Evolutionary conservation across 1,140 invertebrate species (phyloP), one percentile per base, ranked within the genome.

Genomic region (Micrasema longulum): DNA sequence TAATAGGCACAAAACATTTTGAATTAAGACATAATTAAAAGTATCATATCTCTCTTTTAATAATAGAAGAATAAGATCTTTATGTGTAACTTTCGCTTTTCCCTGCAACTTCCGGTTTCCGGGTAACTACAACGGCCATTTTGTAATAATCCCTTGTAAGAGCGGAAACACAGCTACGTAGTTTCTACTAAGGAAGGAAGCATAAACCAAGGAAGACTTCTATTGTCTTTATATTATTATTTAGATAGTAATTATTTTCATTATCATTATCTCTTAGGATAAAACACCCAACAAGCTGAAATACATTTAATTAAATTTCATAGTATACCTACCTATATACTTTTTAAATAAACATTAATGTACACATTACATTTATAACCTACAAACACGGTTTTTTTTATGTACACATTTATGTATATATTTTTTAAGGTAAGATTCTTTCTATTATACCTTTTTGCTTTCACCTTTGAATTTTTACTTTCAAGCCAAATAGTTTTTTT

Each of bases 201-300:
- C 60, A 63, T 63, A 63, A 63, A 63, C 18, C 43, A 47, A 60
- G 53, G 53, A 60, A 38, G 38, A 12, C n/a, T 18, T 38, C 60
- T 63, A 63, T 62, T 62, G 60, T 63, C n/a, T 38, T 31, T 31
- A 7, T 31, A 7, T 31, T 31, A 31, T 31, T 31, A 2, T n/a
- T n/a, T n/a, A n/a, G n/a, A n/a, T 23, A 45, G 14, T 63, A 26
- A 63, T 60, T 20, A 36, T 45, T n/a, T 43, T 43, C 45, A 63
- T 45, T n/a, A 43, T 43, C 45, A 63, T 63, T 63, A 38, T 63
- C 60, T 38, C 14, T 35, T 20, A 62, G 57, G 52, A 55, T 55
- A 55, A 55, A n/a, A 20, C 12, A n/a, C n/a, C n/a, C n/a, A n/a
- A n/a, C n/a, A n/a, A n/a, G n/a, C n/a, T n/a, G n/a, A n/a, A n/a